Conservation (phyloP, 53 echinoderm and acorn worm genomes). For the Paelopatides confundens region DNA sequence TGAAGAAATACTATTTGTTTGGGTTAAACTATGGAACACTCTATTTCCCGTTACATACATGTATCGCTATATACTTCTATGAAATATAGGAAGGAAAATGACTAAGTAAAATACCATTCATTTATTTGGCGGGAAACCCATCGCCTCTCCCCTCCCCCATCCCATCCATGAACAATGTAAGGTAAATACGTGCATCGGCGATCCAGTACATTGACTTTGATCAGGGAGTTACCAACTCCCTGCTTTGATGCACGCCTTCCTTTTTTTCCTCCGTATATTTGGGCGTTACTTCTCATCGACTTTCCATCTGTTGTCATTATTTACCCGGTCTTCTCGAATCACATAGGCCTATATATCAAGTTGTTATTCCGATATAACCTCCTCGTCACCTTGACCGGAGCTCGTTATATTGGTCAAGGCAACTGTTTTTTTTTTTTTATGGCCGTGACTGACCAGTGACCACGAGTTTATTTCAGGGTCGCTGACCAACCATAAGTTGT, state of each 20-base stretch:
- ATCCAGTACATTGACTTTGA: no score
- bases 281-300: not conserved
- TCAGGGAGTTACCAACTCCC: no score
- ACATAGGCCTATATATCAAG: not conserved
- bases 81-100: no score
- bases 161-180: no score
- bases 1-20: no score
- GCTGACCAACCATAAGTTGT: not conserved
- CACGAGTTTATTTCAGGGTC: slow-evolving; percentile 31
- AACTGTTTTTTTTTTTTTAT: slow-evolving; percentile 19
- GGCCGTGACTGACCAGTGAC: slow-evolving; percentile 46
- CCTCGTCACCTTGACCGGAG: slow-evolving; percentile 15
- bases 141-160: no score
- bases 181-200: no score
- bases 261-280: not conserved
- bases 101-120: no score
- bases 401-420: slow-evolving; percentile 41
- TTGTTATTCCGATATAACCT: not conserved
- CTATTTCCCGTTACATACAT: no score
- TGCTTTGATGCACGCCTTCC: not conserved
- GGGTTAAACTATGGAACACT: no score
- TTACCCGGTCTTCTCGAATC: not conserved
- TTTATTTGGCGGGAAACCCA: no score
- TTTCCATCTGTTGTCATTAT: not conserved
- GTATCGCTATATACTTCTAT: no score